Percentiles rank a stretch among this genome's conserved stretches.
These are phyloP conservation scores for Drosophila niveifrons DNA, from an alignment of 2,888 invertebrate species.

Conservation along the genomic window DNA sequence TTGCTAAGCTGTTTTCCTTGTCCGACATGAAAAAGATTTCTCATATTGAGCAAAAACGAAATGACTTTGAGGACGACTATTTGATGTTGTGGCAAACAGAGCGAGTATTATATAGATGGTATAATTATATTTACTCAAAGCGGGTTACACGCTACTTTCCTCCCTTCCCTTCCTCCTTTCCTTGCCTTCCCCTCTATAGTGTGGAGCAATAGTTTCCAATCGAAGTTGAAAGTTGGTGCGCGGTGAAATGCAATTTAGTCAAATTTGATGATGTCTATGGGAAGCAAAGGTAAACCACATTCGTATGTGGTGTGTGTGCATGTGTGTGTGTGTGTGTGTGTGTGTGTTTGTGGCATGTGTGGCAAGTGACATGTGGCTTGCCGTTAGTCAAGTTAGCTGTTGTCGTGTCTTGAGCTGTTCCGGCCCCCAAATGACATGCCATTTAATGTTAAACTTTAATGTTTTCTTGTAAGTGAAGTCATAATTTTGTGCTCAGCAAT, in stretches of 20 bases:
- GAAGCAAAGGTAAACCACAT: slow-evolving; percentile 24
- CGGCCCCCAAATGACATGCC: slow-evolving; percentile 80
- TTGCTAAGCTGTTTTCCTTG: background rate
- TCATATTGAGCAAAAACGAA: background rate
- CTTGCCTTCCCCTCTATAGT: no score
- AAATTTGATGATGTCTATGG: slow-evolving; percentile 68
- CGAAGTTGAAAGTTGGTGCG: slow-evolving; percentile 48
- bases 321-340: slow-evolving; percentile 19
- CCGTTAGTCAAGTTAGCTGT: slow-evolving; percentile 53
- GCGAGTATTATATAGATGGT: background rate
- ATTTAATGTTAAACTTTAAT: slow-evolving; percentile 83
- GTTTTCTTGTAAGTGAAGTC: slow-evolving; percentile 71
- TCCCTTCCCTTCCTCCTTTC: background rate
- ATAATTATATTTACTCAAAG: slow-evolving; percentile 32
- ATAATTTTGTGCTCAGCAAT: slow-evolving; percentile 54
- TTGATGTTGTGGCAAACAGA: slow-evolving; percentile 16
- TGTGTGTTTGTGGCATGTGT: slow-evolving; percentile 47
- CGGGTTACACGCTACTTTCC: background rate
- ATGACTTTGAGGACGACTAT: background rate
- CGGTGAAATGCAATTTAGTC: slow-evolving; percentile 68
- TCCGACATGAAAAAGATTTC: background rate
- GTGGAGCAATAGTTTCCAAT: slow-evolving; percentile 55
- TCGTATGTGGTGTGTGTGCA: slow-evolving; percentile 22
- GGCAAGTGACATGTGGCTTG: slow-evolving; percentile 62
- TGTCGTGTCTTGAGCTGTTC: slow-evolving; percentile 63